These are phyloP conservation scores for Leptobrachium leishanense DNA, from an alignment of 2,113 vertebrate species.

Conservation along the genomic window DNA sequence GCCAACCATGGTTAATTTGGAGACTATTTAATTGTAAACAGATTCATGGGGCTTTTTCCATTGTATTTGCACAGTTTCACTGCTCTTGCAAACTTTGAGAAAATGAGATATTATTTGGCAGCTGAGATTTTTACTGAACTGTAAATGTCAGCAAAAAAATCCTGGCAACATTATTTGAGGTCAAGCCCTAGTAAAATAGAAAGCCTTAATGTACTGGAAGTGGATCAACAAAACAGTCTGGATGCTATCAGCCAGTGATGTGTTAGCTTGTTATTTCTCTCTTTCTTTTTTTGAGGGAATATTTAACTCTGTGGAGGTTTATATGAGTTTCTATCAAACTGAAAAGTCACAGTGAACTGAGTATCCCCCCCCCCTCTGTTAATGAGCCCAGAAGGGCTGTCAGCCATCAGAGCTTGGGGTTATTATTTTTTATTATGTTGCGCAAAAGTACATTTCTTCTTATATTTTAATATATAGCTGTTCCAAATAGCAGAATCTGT, in stretches of 20 bases:
- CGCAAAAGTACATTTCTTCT: too few species aligned
- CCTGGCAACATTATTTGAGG: constrained; percentile 5
- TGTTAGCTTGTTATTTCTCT: not conserved
- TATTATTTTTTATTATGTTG: too few species aligned
- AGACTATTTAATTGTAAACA: not conserved
- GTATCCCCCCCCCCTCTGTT: too few species aligned
- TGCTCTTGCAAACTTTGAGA: not conserved
- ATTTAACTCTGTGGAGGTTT: too few species aligned
- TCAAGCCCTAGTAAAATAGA: constrained; percentile 4
- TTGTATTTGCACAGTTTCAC: not conserved
- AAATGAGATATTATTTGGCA: not conserved
- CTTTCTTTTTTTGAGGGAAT: too few species aligned
- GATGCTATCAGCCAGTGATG: not conserved
- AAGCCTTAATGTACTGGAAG: not conserved
- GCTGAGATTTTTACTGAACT: constrained; percentile 6
- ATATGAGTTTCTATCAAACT: too few species aligned
- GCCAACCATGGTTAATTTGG: not conserved
- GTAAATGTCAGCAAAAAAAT: not conserved
- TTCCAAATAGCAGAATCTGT: too few species aligned
- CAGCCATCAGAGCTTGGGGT: too few species aligned
- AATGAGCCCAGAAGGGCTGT: too few species aligned
- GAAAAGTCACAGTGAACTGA: too few species aligned
- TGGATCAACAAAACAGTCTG: not conserved
- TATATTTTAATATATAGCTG: too few species aligned
- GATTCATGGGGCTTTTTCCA: not conserved